phyloP scores from a whole-genome alignment of 2,888 invertebrate genomes.

The Scaptomyza cyrtandrae region DNA sequence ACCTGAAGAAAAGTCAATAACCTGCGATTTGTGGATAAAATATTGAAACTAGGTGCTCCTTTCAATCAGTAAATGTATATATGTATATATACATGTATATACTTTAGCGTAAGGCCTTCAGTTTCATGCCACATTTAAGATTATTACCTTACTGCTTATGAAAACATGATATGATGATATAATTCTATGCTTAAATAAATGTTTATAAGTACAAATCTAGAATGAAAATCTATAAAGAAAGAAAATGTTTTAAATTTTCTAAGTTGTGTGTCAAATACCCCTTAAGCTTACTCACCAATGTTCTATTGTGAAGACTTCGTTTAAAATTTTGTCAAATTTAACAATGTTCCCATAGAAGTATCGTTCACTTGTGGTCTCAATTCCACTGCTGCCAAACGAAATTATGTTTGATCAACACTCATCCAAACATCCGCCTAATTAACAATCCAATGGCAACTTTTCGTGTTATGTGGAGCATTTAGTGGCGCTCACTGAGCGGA shows the following conservation, averaged over 20 bases:
- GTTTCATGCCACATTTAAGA: not conserved
- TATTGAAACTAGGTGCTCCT: not conserved
- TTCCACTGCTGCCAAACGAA: not conserved
- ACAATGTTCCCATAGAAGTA: too few relatives aligned
- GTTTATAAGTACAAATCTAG: too few relatives aligned
- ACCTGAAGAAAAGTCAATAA: constrained; percentile 8
- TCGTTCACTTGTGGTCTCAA: not conserved
- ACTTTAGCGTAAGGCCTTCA: not conserved
- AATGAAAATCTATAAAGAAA: too few relatives aligned
- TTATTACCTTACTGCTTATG: too few relatives aligned
- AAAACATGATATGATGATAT: too few relatives aligned
- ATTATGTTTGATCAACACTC: constrained; percentile 1
- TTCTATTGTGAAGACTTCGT: too few relatives aligned
- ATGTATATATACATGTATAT: not conserved
- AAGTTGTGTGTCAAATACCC: too few relatives aligned
- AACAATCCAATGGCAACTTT: constrained; percentile 29
- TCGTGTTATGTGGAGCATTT: constrained; percentile 22
- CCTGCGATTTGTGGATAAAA: constrained; percentile 15
- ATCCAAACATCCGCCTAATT: constrained; percentile 43
- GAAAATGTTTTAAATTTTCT: too few relatives aligned
- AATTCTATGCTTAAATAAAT: too few relatives aligned
- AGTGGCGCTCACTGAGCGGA: constrained; percentile 14
- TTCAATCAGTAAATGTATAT: not conserved
- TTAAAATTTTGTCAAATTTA: too few relatives aligned
- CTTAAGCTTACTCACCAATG: too few relatives aligned